These are phyloP conservation scores for Borostomias antarcticus DNA, from an alignment of 2,797 vertebrate genomes.

Conservation along the genomic window DNA sequence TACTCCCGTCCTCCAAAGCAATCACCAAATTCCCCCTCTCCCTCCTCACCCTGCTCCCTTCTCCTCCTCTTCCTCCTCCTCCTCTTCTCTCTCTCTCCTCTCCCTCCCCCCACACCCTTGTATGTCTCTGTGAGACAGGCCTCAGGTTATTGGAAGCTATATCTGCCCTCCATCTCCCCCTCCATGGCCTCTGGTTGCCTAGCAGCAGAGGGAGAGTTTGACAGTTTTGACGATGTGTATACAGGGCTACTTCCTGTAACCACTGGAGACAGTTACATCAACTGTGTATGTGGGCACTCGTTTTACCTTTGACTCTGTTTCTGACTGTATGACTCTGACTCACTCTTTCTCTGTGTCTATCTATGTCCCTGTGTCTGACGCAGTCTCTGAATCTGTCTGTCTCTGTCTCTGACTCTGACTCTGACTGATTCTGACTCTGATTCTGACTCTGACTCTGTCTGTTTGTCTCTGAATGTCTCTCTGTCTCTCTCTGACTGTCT, in stretches of 20 bases:
- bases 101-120: not conserved
- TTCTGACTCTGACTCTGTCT: no score
- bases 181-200: conserved; percentile 33
- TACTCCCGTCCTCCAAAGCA: conserved; percentile 15
- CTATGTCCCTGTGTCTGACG: not conserved
- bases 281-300: not conserved
- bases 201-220: conserved; percentile 45
- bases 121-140: not conserved
- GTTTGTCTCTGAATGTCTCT: no score
- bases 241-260: conserved; percentile 70
- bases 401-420: no score
- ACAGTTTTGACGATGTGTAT: conserved; percentile 52
- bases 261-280: conserved; percentile 51
- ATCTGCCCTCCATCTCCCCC: not conserved
- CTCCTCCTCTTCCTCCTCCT: conserved; percentile 18
- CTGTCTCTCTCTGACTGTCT: no score
- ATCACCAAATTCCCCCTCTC: conserved; percentile 9
- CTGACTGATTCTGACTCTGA: no score
- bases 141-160: conserved; percentile 26
- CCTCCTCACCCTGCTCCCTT: conserved; percentile 16
- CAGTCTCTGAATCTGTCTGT: conserved; percentile 46
- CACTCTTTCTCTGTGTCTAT: conserved; percentile 28
- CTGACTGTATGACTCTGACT: no score
- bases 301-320: no score
- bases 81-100: conserved; percentile 1